Evolutionary conservation across 2,888 invertebrate species (phyloP), one percentile per base, ranked within the genome.

Genomic region (Diachrysia chrysitis): DNA sequence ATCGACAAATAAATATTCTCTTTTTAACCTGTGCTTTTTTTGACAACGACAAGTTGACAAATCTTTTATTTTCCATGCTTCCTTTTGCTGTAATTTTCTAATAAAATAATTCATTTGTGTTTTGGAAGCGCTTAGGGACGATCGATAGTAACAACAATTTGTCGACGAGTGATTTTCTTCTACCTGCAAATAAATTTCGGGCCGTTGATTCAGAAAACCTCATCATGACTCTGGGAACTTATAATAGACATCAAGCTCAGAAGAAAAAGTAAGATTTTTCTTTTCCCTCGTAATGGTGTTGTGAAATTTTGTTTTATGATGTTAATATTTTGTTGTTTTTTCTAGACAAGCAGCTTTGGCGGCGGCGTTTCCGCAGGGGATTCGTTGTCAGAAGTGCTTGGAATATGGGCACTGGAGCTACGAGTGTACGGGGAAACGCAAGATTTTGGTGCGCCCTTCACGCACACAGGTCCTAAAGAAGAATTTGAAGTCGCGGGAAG

Each of bases 381-480:
- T 98, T 70, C 96, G 98, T 25, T 99, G 99, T 89, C 99, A 99
- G 90, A 99, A 99, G 93, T 99, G 99, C 87, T 93, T 99, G 58
- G 98, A 98, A 91, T 97, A 97, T 86, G 99, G 99, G 0, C 99
- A 99, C 89, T 99, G 98, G 98, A 98, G 98, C 70, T 99, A 98
- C 85, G 98, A 99, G 90, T 99, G 99, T 88, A 98, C 97, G 79
- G 98, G 98, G 16, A 98, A 99, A 91, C 96, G 99, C 71, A 99
- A 99, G 93, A 97, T 97, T 90, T 94, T 98, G 5, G 97, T 98
- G 82, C 96, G 99, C 66, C 96, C 97, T 6, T 98, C 99, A 0
- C 96, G 99, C 64, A 98, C 98, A 0, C 96, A 97, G 80, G 96
- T 97, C 71, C 92, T 99, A 75, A 97, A 97, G 84, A 98, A 96